Evolutionary conservation across 2,113 vertebrate genomes (phyloP), one percentile per base, ranked within the genome.

Genomic region (Pseudorasbora parva): DNA sequence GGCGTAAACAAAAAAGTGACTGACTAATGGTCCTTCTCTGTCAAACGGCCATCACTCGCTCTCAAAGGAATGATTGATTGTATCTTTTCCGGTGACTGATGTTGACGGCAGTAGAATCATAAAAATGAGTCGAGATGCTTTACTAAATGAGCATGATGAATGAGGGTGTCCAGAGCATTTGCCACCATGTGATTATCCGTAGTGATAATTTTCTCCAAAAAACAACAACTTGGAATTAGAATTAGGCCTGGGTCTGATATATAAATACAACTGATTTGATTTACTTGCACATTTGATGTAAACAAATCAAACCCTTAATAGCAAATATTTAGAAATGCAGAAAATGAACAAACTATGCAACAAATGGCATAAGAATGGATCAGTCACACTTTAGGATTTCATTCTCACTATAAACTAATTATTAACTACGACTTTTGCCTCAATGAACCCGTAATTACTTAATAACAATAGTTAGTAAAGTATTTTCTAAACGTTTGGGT

Each of bases 71-170:
- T 93, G 93, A 94, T 92, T 93, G 93, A 94, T 93, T 92, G n/a
- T 90, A 89, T 90, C 87, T 90, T 91, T 90, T 89, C 90, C 75
- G 71, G 83, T 90, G 90, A 90, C 86, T 81, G 88, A 93, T 91
- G 92, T 93, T 92, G 71, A 66, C 92, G 92, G 90, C 91, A 64
- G 78, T 81, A 91, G 93, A 90, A 87, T 92, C 91, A 92, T 92
- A 92, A 90, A 91, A 86, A 91, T 89, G 86, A 90, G 87, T 37
- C 76, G 87, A 43, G 60, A 82, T 76, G 81, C 89, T 86, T 89
- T 81, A 86, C 88, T 81, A 88, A 76, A 89, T 84, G 86, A 62
- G 75, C 54, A 41, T 21, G 9, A 82, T 72, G 23, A 72, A 25
- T 54, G 62, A 30, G 5, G 72, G 88, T 85, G 84, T 88, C 84